These are phyloP conservation scores for Gavialis gangeticus DNA, from an alignment of 2,113 vertebrate genomes.

Conservation along the genomic window DNA sequence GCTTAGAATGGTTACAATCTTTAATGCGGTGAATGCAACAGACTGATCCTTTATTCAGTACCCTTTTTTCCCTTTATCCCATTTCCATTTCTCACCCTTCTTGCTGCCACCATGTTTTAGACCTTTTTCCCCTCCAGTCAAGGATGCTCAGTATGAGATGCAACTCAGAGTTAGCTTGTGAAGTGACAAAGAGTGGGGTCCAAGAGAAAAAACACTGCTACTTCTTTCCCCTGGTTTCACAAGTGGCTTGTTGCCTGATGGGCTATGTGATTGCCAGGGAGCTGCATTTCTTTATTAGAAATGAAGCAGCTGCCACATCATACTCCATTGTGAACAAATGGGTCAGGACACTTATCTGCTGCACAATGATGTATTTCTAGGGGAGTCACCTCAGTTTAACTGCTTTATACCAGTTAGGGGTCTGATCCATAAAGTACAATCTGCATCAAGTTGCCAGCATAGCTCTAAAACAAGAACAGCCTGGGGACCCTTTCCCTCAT, in stretches of 20 bases:
- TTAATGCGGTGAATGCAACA: too few species aligned
- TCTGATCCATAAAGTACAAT: neutral
- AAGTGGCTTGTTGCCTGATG: neutral
- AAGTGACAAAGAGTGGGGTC: neutral
- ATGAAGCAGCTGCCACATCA: neutral
- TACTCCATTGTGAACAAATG: neutral
- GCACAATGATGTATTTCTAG: neutral
- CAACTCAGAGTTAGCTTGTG: neutral
- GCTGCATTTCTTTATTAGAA: neutral
- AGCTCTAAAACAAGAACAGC: neutral
- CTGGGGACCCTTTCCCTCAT: neutral
- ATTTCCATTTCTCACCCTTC: neutral
- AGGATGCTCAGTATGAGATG: neutral
- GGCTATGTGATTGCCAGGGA: neutral
- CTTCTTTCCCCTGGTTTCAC: neutral
- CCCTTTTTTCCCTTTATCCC: neutral
- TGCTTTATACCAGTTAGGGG: neutral
- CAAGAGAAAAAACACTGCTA: neutral
- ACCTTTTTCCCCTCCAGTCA: neutral
- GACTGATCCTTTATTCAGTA: neutral
- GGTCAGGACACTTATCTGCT: neutral
- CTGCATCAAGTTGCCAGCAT: neutral
- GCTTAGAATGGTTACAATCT: too few species aligned
- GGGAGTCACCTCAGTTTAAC: neutral
- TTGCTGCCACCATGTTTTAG: neutral